Evolutionary conservation across 2,113 vertebrate genomes (phyloP).

Genomic region (Tor tambroides): DNA sequence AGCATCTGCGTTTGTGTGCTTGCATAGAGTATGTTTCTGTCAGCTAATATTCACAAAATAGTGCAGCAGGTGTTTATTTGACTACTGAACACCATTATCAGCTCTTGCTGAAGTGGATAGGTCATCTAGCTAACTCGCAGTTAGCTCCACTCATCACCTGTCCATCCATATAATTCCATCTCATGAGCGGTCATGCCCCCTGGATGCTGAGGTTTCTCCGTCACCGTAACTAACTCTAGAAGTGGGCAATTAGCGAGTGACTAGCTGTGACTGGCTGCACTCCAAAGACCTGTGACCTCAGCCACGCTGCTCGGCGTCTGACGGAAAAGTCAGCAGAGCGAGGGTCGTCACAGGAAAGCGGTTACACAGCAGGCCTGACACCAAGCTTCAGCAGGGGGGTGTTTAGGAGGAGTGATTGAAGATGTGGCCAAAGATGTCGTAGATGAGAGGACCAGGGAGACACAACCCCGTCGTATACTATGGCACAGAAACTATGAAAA

Average conservation of each 20-base stretch:
- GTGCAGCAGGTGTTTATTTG: slow-evolving; percentile 9
- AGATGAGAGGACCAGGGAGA: slow-evolving; percentile 61
- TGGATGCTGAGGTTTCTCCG: slow-evolving; percentile 63
- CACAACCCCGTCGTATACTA: slow-evolving; percentile 48
- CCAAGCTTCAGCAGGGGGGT: slow-evolving; percentile 22
- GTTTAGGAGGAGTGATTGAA: slow-evolving; percentile 57
- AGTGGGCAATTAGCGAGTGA: slow-evolving; percentile 73
- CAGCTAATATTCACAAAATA: neutral
- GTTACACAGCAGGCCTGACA: slow-evolving; percentile 63
- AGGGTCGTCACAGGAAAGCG: slow-evolving; percentile 64
- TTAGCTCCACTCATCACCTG: slow-evolving; percentile 33
- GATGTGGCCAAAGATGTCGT: slow-evolving; percentile 23
- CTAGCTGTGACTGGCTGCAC: slow-evolving; percentile 71
- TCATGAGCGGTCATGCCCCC: slow-evolving; percentile 55
- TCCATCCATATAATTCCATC: slow-evolving; percentile 56
- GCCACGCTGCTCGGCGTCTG: slow-evolving; percentile 68
- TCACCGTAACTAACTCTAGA: slow-evolving; percentile 62
- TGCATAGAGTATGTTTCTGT: neutral
- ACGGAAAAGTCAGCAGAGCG: slow-evolving; percentile 40
- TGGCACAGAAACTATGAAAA: neutral
- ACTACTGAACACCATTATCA: neutral
- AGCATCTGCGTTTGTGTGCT: neutral
- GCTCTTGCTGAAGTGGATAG: neutral
- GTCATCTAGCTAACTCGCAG: neutral
- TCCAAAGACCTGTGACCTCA: slow-evolving; percentile 73